Evolutionary conservation across 2,113 vertebrate species (phyloP).

Genomic region (Lycocorax pyrrhopterus): DNA sequence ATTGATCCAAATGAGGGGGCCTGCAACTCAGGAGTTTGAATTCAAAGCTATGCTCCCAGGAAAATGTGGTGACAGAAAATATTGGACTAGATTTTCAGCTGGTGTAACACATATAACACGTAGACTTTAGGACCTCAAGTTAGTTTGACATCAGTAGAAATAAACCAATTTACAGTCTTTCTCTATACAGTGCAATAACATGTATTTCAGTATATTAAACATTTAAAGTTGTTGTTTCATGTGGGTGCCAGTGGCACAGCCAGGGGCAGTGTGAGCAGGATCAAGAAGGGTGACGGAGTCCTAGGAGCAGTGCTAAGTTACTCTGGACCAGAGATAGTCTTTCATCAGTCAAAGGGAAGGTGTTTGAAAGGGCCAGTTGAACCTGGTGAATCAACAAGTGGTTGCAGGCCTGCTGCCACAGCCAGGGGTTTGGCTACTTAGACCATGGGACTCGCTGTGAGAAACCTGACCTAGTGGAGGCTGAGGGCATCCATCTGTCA

Average conservation of each 20-base stretch:
- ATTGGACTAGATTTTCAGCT: neutral
- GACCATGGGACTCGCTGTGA: rapidly evolving
- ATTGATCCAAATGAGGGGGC: neutral
- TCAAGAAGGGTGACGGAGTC: neutral
- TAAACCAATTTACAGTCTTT: neutral
- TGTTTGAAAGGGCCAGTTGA: neutral
- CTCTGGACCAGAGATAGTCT: too few species aligned
- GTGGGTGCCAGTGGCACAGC: neutral
- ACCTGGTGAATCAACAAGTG: neutral
- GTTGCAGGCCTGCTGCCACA: neutral
- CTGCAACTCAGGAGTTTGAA: neutral
- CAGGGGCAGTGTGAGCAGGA: neutral
- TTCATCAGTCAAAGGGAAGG: neutral
- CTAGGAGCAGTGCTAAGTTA: neutral
- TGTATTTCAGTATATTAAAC: neutral
- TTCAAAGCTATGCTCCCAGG: neutral
- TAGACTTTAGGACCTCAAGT: neutral
- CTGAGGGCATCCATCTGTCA: neutral
- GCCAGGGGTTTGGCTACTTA: neutral
- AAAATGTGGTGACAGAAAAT: neutral
- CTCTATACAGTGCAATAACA: neutral
- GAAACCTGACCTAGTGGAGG: neutral
- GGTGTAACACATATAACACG: neutral
- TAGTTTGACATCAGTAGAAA: neutral
- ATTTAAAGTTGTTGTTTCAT: neutral